A percentile compares a stretch with the other conserved stretches of the same genome.
phyloP scores from a whole-genome alignment of 2,797 vertebrate genomes.

The Buceros bicornis region DNA sequence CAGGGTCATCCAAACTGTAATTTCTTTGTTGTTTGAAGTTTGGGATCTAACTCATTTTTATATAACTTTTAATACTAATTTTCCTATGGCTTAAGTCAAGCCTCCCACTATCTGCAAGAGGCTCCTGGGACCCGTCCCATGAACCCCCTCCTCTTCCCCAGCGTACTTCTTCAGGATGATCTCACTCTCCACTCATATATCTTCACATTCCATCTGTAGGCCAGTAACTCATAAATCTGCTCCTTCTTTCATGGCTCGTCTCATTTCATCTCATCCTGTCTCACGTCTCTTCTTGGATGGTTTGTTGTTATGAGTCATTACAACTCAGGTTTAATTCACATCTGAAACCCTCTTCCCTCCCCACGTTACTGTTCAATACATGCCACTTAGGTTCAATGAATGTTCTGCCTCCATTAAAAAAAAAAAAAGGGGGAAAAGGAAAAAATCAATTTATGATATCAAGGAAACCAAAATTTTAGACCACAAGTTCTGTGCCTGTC shows the following conservation, averaged over 20 bases:
- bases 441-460: neutral
- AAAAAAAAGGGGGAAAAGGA: rapidly evolving
- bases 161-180: neutral
- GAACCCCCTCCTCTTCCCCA: neutral
- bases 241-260: constrained; percentile 37
- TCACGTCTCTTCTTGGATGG: constrained; percentile 8
- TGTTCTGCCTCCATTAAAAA: neutral
- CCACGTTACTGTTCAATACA: neutral
- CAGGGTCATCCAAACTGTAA: neutral
- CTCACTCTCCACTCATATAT: constrained; percentile 33
- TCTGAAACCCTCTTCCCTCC: neutral
- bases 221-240: constrained; percentile 42
- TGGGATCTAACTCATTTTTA: neutral
- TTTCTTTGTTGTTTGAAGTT: neutral
- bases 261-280: constrained; percentile 28
- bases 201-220: constrained; percentile 37
- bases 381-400: neutral
- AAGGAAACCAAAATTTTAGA: neutral
- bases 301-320: constrained; percentile 45
- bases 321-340: constrained; percentile 16
- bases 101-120: neutral
- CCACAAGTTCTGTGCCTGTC: neutral
- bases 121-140: neutral
- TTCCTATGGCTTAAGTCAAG: neutral
- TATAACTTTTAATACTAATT: neutral